These are phyloP conservation scores for Tupaia chinensis DNA, from an alignment of 2,113 vertebrate genomes.

Conservation along the genomic window DNA sequence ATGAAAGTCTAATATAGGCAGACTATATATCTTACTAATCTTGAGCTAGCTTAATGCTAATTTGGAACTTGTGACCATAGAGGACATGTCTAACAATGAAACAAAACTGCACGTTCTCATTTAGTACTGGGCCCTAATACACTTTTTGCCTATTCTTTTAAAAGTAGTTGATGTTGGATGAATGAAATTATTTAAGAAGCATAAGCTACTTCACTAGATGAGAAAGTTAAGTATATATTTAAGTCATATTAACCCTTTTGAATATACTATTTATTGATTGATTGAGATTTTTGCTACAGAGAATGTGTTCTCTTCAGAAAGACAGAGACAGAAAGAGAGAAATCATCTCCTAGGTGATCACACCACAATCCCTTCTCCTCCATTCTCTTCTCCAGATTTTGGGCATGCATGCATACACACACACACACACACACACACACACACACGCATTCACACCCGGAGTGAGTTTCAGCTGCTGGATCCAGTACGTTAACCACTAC, in stretches of 20 bases:
- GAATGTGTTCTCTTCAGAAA: too few relatives aligned
- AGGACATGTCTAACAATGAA: constrained; percentile 45
- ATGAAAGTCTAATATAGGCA: not conserved
- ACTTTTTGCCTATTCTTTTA: constrained; percentile 58
- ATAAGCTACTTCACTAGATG: not conserved
- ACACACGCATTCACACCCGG: too few relatives aligned
- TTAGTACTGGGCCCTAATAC: constrained; percentile 18
- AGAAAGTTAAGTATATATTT: constrained; percentile 11
- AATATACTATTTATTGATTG: not conserved
- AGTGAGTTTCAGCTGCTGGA: too few relatives aligned
- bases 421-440: too few relatives aligned
- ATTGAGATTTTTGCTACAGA: too few relatives aligned
- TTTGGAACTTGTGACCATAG: not conserved
- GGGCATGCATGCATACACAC: too few relatives aligned
- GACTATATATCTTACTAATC: not conserved
- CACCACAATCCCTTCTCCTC: too few relatives aligned
- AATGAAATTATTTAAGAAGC: constrained; percentile 30
- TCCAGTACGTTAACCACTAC: too few relatives aligned
- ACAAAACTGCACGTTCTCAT: constrained; percentile 55
- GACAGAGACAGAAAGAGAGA: too few relatives aligned
- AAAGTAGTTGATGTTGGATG: not conserved
- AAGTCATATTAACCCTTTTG: constrained; percentile 26
- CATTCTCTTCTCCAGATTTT: too few relatives aligned
- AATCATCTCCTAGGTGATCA: too few relatives aligned
- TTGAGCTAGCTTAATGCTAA: not conserved